phyloP scores from a whole-genome alignment of 2,888 invertebrate species.

The Amaurobius ferox region DNA sequence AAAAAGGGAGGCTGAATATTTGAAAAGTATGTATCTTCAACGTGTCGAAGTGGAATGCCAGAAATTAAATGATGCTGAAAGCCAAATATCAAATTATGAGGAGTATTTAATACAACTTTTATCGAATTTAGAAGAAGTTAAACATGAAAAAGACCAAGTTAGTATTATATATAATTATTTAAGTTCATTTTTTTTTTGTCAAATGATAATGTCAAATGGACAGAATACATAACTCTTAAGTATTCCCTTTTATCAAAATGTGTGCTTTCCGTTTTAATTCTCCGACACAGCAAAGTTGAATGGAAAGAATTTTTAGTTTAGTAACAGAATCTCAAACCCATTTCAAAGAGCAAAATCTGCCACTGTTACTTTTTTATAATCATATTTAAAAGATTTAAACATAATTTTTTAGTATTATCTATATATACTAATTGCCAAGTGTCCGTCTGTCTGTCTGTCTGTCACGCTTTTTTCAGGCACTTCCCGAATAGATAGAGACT shows the following conservation, averaged over 20 bases:
- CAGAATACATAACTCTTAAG: not conserved
- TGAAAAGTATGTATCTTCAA: conserved; percentile 49
- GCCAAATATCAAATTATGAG: conserved; percentile 64
- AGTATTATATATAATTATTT: not conserved
- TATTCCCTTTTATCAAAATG: not conserved
- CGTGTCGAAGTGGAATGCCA: conserved; percentile 73
- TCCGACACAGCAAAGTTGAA: no score
- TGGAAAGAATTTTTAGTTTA: no score
- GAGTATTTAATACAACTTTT: conserved; percentile 39
- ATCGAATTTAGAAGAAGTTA: conserved; percentile 49
- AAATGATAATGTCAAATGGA: not conserved
- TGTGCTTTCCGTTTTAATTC: no score
- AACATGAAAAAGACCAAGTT: conserved; percentile 42
- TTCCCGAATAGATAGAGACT: no score
- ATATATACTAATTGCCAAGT: no score
- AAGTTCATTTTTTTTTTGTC: not conserved
- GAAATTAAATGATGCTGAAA: conserved; percentile 71
- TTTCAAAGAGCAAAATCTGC: no score
- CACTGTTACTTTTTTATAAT: no score
- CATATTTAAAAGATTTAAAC: no score
- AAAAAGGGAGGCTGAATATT: conserved; percentile 61
- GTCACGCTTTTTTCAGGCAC: no score
- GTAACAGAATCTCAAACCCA: no score
- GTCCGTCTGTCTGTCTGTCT: no score
- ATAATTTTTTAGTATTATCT: no score